Evolutionary conservation across 2,888 invertebrate genomes (phyloP).

Genomic region (Philopedon plagiatum): DNA sequence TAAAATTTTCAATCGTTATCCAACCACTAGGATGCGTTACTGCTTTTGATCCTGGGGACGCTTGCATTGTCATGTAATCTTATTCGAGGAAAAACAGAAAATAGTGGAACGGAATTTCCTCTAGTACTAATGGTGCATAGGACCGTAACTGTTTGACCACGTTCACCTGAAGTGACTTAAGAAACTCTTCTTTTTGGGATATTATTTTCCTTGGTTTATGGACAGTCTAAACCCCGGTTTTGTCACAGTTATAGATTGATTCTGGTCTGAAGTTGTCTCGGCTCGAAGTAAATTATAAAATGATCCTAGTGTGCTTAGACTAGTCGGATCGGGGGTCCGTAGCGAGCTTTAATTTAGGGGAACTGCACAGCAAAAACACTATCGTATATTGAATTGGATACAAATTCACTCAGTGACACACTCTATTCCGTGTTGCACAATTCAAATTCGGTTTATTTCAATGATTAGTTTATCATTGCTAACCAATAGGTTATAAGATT

Average conservation of each 20-base stretch:
- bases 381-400: too few relatives aligned
- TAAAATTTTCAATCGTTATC: background rate
- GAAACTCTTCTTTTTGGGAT: constrained; percentile 4
- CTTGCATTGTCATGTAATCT: too few relatives aligned
- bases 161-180: constrained; percentile 22
- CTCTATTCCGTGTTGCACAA: too few relatives aligned
- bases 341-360: too few relatives aligned
- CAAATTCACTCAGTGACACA: too few relatives aligned
- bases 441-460: too few relatives aligned
- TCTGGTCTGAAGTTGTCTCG: background rate
- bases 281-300: background rate
- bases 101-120: constrained; percentile 19
- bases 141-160: constrained; percentile 21
- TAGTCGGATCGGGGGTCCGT: background rate
- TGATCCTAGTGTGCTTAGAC: background rate
- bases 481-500: too few relatives aligned
- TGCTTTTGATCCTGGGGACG: too few relatives aligned
- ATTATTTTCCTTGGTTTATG: constrained; percentile 30
- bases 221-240: constrained; percentile 27
- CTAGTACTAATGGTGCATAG: constrained; percentile 11
- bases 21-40: too few relatives aligned
- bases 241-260: constrained; percentile 21
- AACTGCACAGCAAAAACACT: too few relatives aligned
- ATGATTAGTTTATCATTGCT: too few relatives aligned
- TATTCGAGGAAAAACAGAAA: constrained; percentile 10